Percentiles rank a stretch among this genome's conserved stretches.
phyloP scores from a whole-genome alignment of 2,113 vertebrate genomes.

The Hippocampus comes region DNA sequence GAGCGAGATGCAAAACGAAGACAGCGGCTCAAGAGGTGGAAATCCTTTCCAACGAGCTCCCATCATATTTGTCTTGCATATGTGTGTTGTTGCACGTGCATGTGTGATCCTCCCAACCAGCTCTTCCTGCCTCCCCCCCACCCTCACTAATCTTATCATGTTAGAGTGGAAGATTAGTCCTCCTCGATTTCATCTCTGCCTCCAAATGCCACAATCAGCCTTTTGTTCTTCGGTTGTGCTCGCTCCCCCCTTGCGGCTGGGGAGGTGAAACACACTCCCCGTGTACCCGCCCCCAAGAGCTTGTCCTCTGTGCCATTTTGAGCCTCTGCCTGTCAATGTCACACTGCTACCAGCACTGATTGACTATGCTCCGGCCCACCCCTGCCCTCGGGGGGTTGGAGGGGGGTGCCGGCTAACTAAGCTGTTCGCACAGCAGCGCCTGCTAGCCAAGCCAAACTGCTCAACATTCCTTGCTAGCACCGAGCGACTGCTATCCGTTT shows the following conservation, averaged over 20 bases:
- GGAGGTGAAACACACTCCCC: conserved; percentile 35
- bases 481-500: conserved; percentile 38
- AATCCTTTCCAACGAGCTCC: conserved; percentile 61
- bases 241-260: conserved; percentile 39
- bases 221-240: conserved; percentile 59
- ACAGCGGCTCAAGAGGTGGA: conserved; percentile 47
- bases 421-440: conserved; percentile 49
- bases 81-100: conserved; percentile 31
- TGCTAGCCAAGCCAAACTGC: conserved; percentile 46
- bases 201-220: conserved; percentile 66
- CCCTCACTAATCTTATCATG: conserved; percentile 73
- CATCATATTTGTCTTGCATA: conserved; percentile 46
- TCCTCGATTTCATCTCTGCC: conserved; percentile 63
- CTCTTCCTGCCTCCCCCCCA: conserved; percentile 62
- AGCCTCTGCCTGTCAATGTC: conserved; percentile 52
- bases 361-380: conserved; percentile 25
- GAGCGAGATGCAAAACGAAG: conserved; percentile 25
- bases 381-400: conserved; percentile 19
- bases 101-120: conserved; percentile 59
- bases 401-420: conserved; percentile 40
- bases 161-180: conserved; percentile 71
- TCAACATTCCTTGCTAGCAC: conserved; percentile 61
- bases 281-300: conserved; percentile 14
- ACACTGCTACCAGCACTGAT: conserved; percentile 40
- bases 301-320: conserved; percentile 36